Percentiles rank a stretch among this genome's conserved stretches.
These are phyloP conservation scores for Platyura marginata DNA, from an alignment of 1,140 invertebrate genomes.

Conservation along the genomic window DNA sequence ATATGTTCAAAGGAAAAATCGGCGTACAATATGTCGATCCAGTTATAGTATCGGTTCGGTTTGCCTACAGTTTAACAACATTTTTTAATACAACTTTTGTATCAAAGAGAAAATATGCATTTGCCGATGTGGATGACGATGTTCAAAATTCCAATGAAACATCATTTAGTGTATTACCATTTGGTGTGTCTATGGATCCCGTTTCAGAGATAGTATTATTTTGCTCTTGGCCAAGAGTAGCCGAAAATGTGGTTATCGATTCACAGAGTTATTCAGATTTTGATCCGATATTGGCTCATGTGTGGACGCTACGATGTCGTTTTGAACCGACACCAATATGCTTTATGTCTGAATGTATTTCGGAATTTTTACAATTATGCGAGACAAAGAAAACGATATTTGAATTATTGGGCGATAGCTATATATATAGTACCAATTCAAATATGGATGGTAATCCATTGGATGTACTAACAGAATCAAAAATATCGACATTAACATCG, in stretches of 20 bases:
- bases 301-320: conserved; percentile 49
- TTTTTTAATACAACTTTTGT: conserved; percentile 32
- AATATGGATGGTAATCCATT: conserved; percentile 24
- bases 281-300: conserved; percentile 64
- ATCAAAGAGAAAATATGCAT: conserved; percentile 14
- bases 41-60: conserved; percentile 56
- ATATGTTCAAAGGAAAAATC: conserved; percentile 65
- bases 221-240: conserved; percentile 73
- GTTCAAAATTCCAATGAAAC: background rate
- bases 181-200: conserved; percentile 69
- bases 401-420: conserved; percentile 36
- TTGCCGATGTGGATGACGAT: conserved; percentile 7
- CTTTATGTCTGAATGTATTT: conserved; percentile 42
- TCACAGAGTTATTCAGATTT: conserved; percentile 75
- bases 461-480: conserved; percentile 33
- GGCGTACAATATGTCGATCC: conserved; percentile 39
- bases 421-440: conserved; percentile 12
- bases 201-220: conserved; percentile 57
- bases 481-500: conserved; percentile 31
- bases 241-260: conserved; percentile 75
- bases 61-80: conserved; percentile 63
- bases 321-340: conserved; percentile 39
- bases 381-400: conserved; percentile 27
- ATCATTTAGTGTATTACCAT: conserved; percentile 30
- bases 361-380: conserved; percentile 32